phyloP scores from a whole-genome alignment of 2,888 invertebrate species.

The Megastigmus dorsalis region DNA sequence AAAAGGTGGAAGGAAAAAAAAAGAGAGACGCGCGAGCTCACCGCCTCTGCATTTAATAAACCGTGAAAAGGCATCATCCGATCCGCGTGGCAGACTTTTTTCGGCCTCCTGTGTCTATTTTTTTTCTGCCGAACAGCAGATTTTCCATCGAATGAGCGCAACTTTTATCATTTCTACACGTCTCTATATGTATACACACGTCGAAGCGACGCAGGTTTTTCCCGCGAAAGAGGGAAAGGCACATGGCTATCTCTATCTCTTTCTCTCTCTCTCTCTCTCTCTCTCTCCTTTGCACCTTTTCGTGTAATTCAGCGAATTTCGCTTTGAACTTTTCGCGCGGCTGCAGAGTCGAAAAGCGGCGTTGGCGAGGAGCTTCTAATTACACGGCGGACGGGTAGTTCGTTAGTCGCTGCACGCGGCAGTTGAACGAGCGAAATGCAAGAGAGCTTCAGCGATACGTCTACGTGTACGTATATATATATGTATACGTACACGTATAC shows the following conservation, averaged over 20 bases:
- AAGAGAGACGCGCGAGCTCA: too few species aligned
- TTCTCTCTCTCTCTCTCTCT: background rate
- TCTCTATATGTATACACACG: too few species aligned
- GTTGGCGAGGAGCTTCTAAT: slow-evolving; percentile 5
- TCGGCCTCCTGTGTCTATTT: background rate
- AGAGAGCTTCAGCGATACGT: background rate
- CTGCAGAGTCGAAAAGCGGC: too few species aligned
- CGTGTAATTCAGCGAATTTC: slow-evolving; percentile 34
- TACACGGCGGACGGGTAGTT: background rate
- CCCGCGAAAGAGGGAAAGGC: background rate
- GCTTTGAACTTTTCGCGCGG: slow-evolving; percentile 28
- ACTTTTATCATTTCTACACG: background rate
- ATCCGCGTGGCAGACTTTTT: background rate
- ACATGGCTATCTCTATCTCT: too few species aligned
- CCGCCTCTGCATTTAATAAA: slow-evolving; percentile 32
- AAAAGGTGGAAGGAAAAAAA: too few species aligned
- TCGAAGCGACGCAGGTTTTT: too few species aligned
- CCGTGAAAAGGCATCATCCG: slow-evolving; percentile 17
- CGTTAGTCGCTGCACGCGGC: background rate
- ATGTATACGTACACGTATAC: too few species aligned
- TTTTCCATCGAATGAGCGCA: background rate
- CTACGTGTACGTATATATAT: too few species aligned
- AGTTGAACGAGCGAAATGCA: background rate
- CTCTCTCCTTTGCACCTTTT: background rate
- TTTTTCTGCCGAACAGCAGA: background rate